A percentile compares a stretch with the other conserved stretches of the same genome.
phyloP scores from a whole-genome alignment of 2,113 vertebrate species.

The Apodemus sylvaticus region DNA sequence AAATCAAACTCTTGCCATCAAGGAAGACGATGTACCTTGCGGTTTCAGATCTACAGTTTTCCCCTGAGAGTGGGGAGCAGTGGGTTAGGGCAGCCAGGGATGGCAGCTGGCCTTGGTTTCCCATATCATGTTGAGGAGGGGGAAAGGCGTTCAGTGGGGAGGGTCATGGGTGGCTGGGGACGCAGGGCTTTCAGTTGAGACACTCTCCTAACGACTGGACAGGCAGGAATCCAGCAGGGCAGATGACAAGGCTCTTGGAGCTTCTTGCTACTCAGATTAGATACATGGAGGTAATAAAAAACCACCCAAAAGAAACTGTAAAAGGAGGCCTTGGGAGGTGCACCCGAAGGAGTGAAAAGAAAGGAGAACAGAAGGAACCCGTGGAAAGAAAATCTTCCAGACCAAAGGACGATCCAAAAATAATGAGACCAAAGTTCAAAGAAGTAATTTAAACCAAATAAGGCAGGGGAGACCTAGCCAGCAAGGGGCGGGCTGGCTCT shows the following conservation, averaged over 20 bases:
- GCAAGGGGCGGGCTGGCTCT: slow-evolving; percentile 48
- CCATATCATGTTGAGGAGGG: neutral
- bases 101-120: neutral
- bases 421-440: slow-evolving; percentile 88
- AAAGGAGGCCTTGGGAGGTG: slow-evolving; percentile 74
- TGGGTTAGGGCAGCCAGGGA: neutral
- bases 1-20: neutral
- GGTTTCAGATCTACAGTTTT: neutral
- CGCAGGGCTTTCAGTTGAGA: slow-evolving; percentile 56
- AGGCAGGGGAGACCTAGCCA: slow-evolving; percentile 67
- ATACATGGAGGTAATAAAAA: slow-evolving; percentile 83
- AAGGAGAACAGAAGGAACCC: slow-evolving; percentile 83
- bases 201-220: slow-evolving; percentile 65
- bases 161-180: slow-evolving; percentile 27
- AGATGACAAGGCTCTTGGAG: slow-evolving; percentile 79
- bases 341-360: slow-evolving; percentile 81
- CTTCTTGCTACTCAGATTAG: slow-evolving; percentile 82
- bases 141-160: neutral
- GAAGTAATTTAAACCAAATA: slow-evolving; percentile 84
- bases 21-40: neutral
- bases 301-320: slow-evolving; percentile 72
- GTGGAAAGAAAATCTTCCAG: slow-evolving; percentile 87
- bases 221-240: slow-evolving; percentile 62
- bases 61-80: neutral
- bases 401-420: slow-evolving; percentile 87